These are phyloP conservation scores for Drosophila ironensis DNA, from an alignment of 1,140 invertebrate genomes.

Conservation along the genomic window DNA sequence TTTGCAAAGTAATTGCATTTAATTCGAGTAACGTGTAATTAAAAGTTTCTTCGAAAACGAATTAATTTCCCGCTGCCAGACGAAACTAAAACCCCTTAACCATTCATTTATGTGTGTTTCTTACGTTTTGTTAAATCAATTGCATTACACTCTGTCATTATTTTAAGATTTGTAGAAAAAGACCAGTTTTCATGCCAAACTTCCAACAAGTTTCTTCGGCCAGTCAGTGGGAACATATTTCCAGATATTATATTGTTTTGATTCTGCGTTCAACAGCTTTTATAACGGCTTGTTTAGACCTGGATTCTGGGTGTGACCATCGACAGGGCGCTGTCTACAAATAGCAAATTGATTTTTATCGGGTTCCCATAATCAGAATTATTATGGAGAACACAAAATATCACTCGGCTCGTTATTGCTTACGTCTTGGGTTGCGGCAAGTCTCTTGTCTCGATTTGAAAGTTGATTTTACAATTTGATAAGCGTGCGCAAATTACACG, in stretches of 20 bases:
- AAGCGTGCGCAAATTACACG: conserved; percentile 74
- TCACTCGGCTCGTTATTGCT: conserved; percentile 69
- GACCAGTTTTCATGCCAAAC: too few relatives aligned
- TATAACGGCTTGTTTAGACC: too few relatives aligned
- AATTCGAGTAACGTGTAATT: conserved; percentile 63
- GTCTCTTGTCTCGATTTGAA: conserved; percentile 60
- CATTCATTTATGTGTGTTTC: too few relatives aligned
- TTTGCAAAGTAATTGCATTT: conserved; percentile 60
- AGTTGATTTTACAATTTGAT: conserved; percentile 78
- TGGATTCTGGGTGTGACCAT: conserved; percentile 47
- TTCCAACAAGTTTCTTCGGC: too few relatives aligned
- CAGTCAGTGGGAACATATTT: too few relatives aligned
- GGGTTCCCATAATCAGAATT: conserved; percentile 75
- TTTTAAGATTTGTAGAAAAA: too few relatives aligned
- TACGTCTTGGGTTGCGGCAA: conserved; percentile 56
- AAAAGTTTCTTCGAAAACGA: conserved; percentile 47
- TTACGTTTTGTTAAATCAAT: too few relatives aligned
- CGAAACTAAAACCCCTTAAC: too few relatives aligned
- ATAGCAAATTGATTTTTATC: conserved; percentile 79
- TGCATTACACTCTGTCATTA: too few relatives aligned
- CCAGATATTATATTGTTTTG: conserved; percentile 6
- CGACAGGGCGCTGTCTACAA: conserved; percentile 58
- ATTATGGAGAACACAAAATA: conserved; percentile 70
- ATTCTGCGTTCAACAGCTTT: neutral
- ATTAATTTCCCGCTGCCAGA: conserved; percentile 47